A percentile compares a stretch with the other conserved stretches of the same genome.
Evolutionary conservation across 2,888 invertebrate genomes (phyloP).

Genomic region (Drosophila subsilvestris): DNA sequence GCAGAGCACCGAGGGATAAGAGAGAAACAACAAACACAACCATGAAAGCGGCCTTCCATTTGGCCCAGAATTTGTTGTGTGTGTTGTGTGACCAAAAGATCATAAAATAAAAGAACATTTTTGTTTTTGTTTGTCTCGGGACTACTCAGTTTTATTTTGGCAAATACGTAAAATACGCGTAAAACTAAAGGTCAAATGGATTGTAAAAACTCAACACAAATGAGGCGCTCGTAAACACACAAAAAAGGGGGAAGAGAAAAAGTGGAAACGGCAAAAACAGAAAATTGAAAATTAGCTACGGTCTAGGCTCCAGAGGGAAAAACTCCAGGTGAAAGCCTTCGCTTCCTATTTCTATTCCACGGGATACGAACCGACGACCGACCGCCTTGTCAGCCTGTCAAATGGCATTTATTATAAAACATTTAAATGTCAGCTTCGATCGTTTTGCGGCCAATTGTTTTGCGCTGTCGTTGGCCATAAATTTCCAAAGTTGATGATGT

Average conservation of each 20-base stretch:
- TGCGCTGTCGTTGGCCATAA: slow-evolving; percentile 40
- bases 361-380: neutral
- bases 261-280: neutral
- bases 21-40: slow-evolving; percentile 40
- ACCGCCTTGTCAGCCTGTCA: slow-evolving; percentile 62
- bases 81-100: slow-evolving; percentile 15
- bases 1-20: neutral
- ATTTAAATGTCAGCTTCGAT: slow-evolving; percentile 53
- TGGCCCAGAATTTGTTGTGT: neutral
- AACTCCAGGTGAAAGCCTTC: slow-evolving; percentile 61
- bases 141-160: slow-evolving; percentile 4
- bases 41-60: slow-evolving; percentile 6
- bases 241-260: neutral
- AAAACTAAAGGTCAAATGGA: slow-evolving; percentile 64
- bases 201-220: slow-evolving; percentile 66
- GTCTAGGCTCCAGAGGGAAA: neutral
- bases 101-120: slow-evolving; percentile 34
- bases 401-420: slow-evolving; percentile 68
- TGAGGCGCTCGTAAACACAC: slow-evolving; percentile 57
- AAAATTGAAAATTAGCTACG: neutral
- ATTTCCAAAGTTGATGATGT: slow-evolving; percentile 34
- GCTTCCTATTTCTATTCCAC: slow-evolving; percentile 7
- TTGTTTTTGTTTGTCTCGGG: slow-evolving; percentile 10
- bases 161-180: neutral
- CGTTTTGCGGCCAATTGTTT: slow-evolving; percentile 52